These are phyloP conservation scores for Rosalia funebris DNA, from an alignment of 2,888 invertebrate species.

Conservation along the genomic window DNA sequence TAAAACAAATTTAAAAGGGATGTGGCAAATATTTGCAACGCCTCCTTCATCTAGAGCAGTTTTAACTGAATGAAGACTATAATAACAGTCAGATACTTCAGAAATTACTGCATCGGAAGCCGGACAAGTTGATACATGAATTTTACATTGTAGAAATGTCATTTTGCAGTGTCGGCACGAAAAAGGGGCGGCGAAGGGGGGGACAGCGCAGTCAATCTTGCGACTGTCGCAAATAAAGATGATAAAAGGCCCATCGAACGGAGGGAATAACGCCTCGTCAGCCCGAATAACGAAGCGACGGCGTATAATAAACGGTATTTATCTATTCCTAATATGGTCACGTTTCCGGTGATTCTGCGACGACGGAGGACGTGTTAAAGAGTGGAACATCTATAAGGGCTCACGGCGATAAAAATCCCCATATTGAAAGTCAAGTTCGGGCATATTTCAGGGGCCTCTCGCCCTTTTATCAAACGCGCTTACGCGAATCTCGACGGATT, in stretches of 20 bases:
- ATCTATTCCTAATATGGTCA: slow-evolving; percentile 14
- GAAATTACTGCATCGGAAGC: too few species aligned
- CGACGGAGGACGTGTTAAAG: slow-evolving; percentile 28
- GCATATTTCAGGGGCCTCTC: slow-evolving; percentile 31
- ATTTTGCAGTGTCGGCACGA: too few species aligned
- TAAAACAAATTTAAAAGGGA: too few species aligned
- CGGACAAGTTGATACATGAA: too few species aligned
- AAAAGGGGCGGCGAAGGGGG: too few species aligned
- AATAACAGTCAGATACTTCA: too few species aligned
- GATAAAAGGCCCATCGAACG: slow-evolving; percentile 4
- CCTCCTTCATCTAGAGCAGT: too few species aligned
- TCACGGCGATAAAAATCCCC: slow-evolving; percentile 30
- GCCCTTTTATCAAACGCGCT: slow-evolving; percentile 31
- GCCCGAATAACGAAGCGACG: background rate
- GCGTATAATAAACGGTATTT: slow-evolving; percentile 10
- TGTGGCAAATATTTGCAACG: too few species aligned
- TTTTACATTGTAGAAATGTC: too few species aligned
- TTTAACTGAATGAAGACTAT: too few species aligned
- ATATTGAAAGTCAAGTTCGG: slow-evolving; percentile 34
- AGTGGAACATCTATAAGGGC: slow-evolving; percentile 31
- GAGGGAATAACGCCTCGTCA: background rate
- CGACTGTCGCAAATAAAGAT: slow-evolving; percentile 7
- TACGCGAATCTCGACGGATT: slow-evolving; percentile 30
- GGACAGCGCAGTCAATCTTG: background rate
- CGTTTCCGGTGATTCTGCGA: slow-evolving; percentile 11